phyloP scores from a whole-genome alignment of 2,888 invertebrate genomes.

The Lycia hirtaria region DNA sequence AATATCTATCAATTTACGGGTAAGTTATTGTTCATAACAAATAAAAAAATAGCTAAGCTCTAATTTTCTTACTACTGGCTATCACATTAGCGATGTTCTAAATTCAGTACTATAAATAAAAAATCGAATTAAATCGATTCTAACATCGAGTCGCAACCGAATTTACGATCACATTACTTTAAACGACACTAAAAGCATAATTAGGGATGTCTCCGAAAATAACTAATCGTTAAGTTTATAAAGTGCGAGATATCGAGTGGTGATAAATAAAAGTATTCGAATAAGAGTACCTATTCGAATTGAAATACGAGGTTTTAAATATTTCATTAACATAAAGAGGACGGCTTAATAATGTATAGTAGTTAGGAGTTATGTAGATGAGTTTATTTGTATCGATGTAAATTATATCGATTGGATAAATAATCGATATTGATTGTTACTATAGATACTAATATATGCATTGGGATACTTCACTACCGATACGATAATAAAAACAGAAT shows the following conservation, averaged over 20 bases:
- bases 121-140: conserved; percentile 46
- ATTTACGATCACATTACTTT: conserved; percentile 70
- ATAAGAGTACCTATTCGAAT: conserved; percentile 17
- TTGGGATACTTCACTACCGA: too few species aligned
- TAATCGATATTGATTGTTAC: background rate
- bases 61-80: background rate
- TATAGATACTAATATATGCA: too few species aligned
- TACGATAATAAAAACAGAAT: too few species aligned
- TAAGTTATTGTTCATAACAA: too few species aligned
- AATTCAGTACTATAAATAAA: conserved; percentile 11
- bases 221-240: conserved; percentile 67
- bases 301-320: conserved; percentile 35
- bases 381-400: conserved; percentile 2
- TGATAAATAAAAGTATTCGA: conserved; percentile 37
- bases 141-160: conserved; percentile 51
- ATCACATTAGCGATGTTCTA: background rate
- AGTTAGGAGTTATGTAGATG: conserved; percentile 14
- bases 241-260: conserved; percentile 54
- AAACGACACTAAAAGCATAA: conserved; percentile 72
- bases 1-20: too few species aligned
- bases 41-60: too few species aligned
- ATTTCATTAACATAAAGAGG: conserved; percentile 32
- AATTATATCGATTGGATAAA: background rate
- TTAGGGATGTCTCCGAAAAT: conserved; percentile 69
- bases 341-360: conserved; percentile 32